Base-by-base conservation (phyloP, 2,888 invertebrate genomes). In the Psylliodes chrysocephalus region DNA sequence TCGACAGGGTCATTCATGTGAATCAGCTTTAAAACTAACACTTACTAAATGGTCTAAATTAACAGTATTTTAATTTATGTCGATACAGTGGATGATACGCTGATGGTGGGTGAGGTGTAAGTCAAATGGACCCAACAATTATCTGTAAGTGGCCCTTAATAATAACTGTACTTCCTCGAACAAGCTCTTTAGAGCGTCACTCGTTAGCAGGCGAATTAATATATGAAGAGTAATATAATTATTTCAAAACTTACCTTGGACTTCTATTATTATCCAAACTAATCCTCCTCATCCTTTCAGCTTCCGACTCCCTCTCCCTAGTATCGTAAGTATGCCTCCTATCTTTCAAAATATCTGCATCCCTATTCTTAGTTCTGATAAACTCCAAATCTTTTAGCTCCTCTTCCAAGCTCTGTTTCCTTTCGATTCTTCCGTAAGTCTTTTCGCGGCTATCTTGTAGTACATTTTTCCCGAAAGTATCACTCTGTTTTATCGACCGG, bases 241-340 rank as follows among this genome's bases (percentile, higher is more conserved):
- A 3, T 25, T 30, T 18, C 10, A 10, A 35, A n/a, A 73, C 75
- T 73, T 73, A 83, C 82, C 79, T 79, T 18, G 81, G 77, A 71
- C 80, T 80, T 65, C 75, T 77, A 60, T 72, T 76, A n/a, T n/a
- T 76, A 44, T 82, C 82, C 69, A 82, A 75, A 72, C 82, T 82
- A 35, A 78, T 74, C 65, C 81, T 76, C 54, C 77, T 76, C 61
- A 78, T 70, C 47, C 76, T 66, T n/a, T 80, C 80, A 28, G 71
- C 60, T 35, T 80, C 81, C 35, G 73, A 68, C 61, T 79, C 80
- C 55, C 79, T 69, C 44, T 78, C 78, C 46, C 77, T 74, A 19
- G 73, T 71, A 19, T 80, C 80, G 56, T 71, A 80, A 6, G 80
- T 80, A 60, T 81, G 80, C 57, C 81, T 70, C 52, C 78, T 72